Evolutionary conservation across 2,888 invertebrate species (phyloP).

Genomic region (Aplocera efformata): DNA sequence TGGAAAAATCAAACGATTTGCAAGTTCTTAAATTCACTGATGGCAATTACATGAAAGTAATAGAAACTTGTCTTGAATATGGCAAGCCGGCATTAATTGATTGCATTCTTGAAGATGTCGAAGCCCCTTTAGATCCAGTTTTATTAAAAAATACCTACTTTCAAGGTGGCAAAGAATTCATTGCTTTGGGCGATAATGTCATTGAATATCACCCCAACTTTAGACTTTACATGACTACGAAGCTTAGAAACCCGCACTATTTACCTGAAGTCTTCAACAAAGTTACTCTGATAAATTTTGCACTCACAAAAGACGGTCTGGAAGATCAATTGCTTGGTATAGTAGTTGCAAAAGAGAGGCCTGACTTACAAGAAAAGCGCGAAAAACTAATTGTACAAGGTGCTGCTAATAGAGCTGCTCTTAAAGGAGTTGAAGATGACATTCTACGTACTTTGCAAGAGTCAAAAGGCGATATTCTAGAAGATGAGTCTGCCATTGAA

Average conservation of each 20-base stretch:
- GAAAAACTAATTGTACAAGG: conserved; percentile 89
- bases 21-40: conserved; percentile 87
- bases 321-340: conserved; percentile 92
- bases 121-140: conserved; percentile 89
- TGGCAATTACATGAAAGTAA: conserved; percentile 86
- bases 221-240: conserved; percentile 90
- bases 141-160: conserved; percentile 87
- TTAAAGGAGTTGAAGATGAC: conserved; percentile 93
- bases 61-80: conserved; percentile 87
- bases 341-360: conserved; percentile 91
- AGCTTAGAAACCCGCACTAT: conserved; percentile 91
- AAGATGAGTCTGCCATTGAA: conserved; percentile 94
- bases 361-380: conserved; percentile 90
- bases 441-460: conserved; percentile 91
- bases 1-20: conserved; percentile 87
- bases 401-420: conserved; percentile 88
- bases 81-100: conserved; percentile 90
- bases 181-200: conserved; percentile 88
- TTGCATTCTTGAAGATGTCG: conserved; percentile 88
- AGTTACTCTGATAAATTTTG: conserved; percentile 91
- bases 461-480: conserved; percentile 92
- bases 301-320: conserved; percentile 89
- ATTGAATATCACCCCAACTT: conserved; percentile 89
- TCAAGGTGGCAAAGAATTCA: conserved; percentile 87
- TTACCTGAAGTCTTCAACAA: conserved; percentile 91